Conservation (phyloP, 1,140 invertebrate species). For the Tetragonula clypearis region DNA sequence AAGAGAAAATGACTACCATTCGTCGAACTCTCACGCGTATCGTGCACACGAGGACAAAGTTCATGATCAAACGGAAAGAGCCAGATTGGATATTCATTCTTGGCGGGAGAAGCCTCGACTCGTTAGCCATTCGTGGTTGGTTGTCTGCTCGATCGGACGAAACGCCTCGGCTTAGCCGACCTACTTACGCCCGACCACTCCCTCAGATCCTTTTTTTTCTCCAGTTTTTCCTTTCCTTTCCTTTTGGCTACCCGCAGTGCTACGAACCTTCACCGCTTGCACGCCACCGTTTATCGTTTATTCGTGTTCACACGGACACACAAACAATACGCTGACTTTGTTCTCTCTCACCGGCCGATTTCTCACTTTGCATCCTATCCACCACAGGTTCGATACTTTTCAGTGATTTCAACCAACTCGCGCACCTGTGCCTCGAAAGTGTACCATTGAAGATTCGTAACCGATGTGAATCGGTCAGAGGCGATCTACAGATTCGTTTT, state of each 20-base stretch:
- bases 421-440: not conserved
- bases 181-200: conserved; percentile 60
- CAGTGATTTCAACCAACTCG: not conserved
- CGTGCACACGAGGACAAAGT: not conserved
- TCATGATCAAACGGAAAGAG: not conserved
- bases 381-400: too few relatives aligned
- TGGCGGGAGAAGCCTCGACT: not conserved
- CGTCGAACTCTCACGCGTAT: not conserved
- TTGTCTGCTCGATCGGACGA: conserved; percentile 46
- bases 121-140: not conserved
- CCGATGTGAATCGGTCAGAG: not conserved
- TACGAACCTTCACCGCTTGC: conserved; percentile 6
- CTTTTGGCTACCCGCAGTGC: conserved; percentile 32
- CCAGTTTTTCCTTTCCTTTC: conserved; percentile 50
- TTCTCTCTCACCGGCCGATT: not conserved
- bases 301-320: not conserved
- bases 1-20: not conserved
- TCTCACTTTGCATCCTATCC: not conserved
- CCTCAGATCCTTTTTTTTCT: conserved; percentile 46
- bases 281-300: not conserved
- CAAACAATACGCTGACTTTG: not conserved
- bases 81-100: not conserved
- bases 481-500: not conserved
- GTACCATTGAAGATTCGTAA: not conserved
- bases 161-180: conserved; percentile 43